phyloP scores from a whole-genome alignment of 1,140 invertebrate species.

The Coenobita brevimanus region DNA sequence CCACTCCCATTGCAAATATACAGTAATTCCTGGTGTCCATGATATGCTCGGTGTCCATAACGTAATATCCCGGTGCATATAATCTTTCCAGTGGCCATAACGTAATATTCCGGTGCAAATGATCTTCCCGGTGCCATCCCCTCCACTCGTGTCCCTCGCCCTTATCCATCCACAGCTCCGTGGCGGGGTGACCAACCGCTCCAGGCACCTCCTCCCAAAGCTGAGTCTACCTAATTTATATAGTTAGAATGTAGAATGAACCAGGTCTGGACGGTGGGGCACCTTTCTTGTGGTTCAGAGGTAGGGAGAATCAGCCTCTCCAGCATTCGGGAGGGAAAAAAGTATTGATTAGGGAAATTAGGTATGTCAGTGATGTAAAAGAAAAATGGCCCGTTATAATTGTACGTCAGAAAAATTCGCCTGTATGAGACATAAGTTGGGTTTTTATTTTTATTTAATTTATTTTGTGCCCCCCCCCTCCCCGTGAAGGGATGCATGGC shows the following conservation, averaged over 20 bases:
- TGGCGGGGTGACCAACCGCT: slow-evolving; percentile 7
- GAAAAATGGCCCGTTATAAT: too few relatives aligned
- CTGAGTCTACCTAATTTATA: slow-evolving; percentile 62
- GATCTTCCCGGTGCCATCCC: neutral
- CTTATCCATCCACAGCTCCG: slow-evolving; percentile 51
- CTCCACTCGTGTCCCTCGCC: slow-evolving; percentile 15
- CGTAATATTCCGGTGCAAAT: too few relatives aligned
- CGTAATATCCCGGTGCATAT: neutral
- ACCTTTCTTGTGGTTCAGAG: slow-evolving; percentile 32
- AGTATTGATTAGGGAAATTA: neutral
- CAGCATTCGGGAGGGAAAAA: slow-evolving; percentile 25
- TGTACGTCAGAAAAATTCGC: too few relatives aligned
- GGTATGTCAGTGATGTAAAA: neutral
- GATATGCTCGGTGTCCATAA: too few relatives aligned
- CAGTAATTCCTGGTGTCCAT: too few relatives aligned
- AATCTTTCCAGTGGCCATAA: too few relatives aligned
- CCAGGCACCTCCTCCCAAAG: slow-evolving; percentile 58
- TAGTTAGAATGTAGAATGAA: slow-evolving; percentile 60
- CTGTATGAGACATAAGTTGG: too few relatives aligned
- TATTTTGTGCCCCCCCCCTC: neutral
- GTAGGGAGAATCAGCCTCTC: slow-evolving; percentile 15
- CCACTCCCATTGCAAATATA: too few relatives aligned
- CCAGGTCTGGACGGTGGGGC: slow-evolving; percentile 46
- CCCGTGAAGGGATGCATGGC: neutral
- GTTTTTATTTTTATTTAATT: too few relatives aligned